phyloP scores from a whole-genome alignment of 2,888 invertebrate genomes.

The Biston betularia region DNA sequence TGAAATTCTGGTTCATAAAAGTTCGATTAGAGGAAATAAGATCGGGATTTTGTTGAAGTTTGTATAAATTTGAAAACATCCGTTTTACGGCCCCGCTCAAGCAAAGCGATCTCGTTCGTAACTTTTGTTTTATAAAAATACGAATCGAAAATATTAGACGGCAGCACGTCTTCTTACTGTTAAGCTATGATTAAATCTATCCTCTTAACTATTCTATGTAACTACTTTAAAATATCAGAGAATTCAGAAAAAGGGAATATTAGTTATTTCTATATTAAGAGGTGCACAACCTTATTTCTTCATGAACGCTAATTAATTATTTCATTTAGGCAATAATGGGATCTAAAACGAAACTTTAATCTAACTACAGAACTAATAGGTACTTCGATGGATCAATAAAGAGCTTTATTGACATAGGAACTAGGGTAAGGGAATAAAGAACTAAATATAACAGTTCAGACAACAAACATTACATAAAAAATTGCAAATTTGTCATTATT shows the following conservation, averaged over 20 bases:
- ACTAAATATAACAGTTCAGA: constrained; percentile 40
- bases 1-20: constrained; percentile 25
- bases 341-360: constrained; percentile 67
- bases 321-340: constrained; percentile 77
- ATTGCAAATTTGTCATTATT: constrained; percentile 37
- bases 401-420: constrained; percentile 73
- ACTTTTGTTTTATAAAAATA: constrained; percentile 86
- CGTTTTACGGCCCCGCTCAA: constrained; percentile 80
- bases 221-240: constrained; percentile 85
- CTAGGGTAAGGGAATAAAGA: constrained; percentile 67
- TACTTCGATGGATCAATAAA: constrained; percentile 63
- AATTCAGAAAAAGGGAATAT: constrained; percentile 85
- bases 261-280: constrained; percentile 82
- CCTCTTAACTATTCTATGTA: constrained; percentile 76
- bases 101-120: constrained; percentile 85
- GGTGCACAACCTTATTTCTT: constrained; percentile 86
- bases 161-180: constrained; percentile 79
- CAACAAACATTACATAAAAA: constrained; percentile 33
- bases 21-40: constrained; percentile 45
- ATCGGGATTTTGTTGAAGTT: constrained; percentile 50
- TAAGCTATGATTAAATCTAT: constrained; percentile 82
- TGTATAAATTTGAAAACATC: constrained; percentile 53
- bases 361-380: constrained; percentile 72
- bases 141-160: constrained; percentile 86
- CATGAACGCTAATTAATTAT: constrained; percentile 80